Conservation (phyloP, 1,140 invertebrate species). For the Brachionus calyciflorus region DNA sequence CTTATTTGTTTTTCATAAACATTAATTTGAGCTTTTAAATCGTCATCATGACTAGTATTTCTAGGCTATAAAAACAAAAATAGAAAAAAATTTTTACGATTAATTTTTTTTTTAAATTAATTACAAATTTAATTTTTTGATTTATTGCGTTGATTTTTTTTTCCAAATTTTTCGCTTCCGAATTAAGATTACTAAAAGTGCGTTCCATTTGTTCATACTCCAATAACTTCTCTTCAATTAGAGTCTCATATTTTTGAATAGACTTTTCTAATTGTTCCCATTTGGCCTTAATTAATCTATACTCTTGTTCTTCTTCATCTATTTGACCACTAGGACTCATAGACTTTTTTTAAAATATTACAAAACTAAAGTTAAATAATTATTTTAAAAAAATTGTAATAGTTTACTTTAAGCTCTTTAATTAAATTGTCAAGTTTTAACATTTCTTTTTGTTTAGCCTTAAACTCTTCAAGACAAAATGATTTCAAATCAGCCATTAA, state of each 20-base stretch:
- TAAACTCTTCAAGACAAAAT: background rate
- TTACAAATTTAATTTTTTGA: background rate
- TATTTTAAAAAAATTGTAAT: no score
- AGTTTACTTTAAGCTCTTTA: background rate
- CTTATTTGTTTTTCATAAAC: conserved; percentile 25
- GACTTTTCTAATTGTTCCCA: background rate
- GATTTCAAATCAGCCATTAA: background rate
- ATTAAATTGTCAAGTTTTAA: background rate
- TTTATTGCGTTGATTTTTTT: background rate
- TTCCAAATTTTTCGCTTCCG: background rate
- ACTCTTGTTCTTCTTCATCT: background rate
- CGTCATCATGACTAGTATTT: background rate
- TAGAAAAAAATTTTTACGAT: background rate
- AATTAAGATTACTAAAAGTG: background rate
- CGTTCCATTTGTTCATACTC: background rate
- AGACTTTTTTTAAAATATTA: no score
- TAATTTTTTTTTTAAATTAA: background rate
- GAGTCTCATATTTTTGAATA: background rate
- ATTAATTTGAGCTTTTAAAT: background rate
- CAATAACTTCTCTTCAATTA: background rate
- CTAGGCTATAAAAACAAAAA: no score
- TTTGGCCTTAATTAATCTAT: background rate
- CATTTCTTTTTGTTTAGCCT: background rate
- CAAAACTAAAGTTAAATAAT: no score
- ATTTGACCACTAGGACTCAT: no score